phyloP scores from a whole-genome alignment of 2,888 invertebrate genomes.

The Watsonalla binaria region DNA sequence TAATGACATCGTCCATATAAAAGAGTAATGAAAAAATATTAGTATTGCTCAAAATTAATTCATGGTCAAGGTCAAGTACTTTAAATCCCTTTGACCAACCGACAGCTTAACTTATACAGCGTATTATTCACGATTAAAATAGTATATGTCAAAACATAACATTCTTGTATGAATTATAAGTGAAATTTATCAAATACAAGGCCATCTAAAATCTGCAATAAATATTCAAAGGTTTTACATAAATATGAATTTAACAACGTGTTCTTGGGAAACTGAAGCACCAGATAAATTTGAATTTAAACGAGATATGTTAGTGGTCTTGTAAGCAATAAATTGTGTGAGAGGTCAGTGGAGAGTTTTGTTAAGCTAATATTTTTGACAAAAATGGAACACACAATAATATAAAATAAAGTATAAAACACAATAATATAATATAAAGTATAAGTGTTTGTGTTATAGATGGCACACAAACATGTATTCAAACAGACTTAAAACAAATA shows the following conservation, averaged over 20 bases:
- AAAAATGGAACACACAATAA: too few species aligned
- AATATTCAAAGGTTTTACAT: slow-evolving; percentile 14
- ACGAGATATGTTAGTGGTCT: neutral
- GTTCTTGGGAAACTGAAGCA: neutral
- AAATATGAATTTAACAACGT: neutral
- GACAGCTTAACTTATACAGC: neutral
- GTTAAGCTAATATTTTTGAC: neutral
- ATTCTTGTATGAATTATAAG: slow-evolving; percentile 19
- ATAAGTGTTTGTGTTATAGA: too few species aligned
- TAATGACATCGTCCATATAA: too few species aligned
- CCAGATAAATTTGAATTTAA: neutral
- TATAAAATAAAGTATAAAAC: too few species aligned
- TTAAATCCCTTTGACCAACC: neutral
- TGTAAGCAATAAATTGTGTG: neutral
- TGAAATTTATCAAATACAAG: slow-evolving; percentile 18
- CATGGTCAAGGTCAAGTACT: neutral
- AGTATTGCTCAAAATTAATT: neutral
- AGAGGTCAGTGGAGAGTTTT: neutral
- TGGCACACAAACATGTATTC: too few species aligned
- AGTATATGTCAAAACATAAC: slow-evolving; percentile 12
- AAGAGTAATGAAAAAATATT: too few species aligned
- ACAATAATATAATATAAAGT: too few species aligned
- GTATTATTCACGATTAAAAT: neutral
- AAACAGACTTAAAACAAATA: too few species aligned
- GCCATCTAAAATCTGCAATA: slow-evolving; percentile 10